Evolutionary conservation across 1,140 invertebrate genomes (phyloP), one percentile per base, ranked within the genome.

Genomic region (Carcinoscorpius rotundicauda): DNA sequence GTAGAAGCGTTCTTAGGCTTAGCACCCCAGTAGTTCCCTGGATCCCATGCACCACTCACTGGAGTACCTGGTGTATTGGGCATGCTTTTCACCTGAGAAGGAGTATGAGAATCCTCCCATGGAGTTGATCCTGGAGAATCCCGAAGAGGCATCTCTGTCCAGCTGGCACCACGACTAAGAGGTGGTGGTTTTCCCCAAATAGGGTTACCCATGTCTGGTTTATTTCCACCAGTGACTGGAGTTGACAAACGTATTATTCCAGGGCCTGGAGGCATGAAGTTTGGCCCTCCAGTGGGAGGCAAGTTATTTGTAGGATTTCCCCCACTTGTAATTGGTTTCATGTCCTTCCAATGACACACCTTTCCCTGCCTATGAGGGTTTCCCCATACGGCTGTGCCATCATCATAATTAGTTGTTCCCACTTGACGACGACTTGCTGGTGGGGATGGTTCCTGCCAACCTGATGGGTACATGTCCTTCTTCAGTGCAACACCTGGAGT

Each of bases 361-460:
- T 83, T 83, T 51, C 74, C 78, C 62, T 73, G 84, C 69, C 85
- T 83, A 49, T 75, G 74, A 53, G 83, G 82, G 74, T 83, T 85
- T 55, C 90, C 90, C 93, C 93, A 96, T 10, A 93, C 80, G n/a
- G 90, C 89, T 8, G 93, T 95, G 3, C 93, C 93, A 75, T 95
- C 92, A 74, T 95, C 91, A 63, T 69, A 69, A 29, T 29, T 29
- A 57, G 59, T 49, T 8, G 61, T 58, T 29, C 29, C 29, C 9
- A 63, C 58, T 11, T 63, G 10, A 49, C 49, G n/a, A 49, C 61
- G 62, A 11, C 63, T 87, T 4, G 88, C 84, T 4, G 90, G 89
- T 49, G 89, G 89, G 3, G 89, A 91, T 5, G 89, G 87, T 74
- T 95, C 91, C 71, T 93, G 91, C 89, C 91, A 93, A 6, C 90